Conservation (phyloP, 1,140 invertebrate genomes). For the Delia radicum region DNA sequence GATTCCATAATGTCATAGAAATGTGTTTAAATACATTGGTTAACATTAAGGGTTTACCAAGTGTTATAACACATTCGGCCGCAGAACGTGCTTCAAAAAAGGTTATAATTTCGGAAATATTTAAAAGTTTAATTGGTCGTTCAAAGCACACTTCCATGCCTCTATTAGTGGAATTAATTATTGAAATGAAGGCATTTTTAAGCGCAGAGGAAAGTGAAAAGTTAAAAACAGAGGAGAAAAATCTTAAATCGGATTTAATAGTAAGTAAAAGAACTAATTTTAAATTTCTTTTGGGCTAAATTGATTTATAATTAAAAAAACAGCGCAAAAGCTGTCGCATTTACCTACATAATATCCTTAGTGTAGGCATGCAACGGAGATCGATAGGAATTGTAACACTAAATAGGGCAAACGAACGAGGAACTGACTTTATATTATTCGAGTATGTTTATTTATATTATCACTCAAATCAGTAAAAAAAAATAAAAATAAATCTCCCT, state of each 20-base stretch:
- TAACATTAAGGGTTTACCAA: slow-evolving; percentile 43
- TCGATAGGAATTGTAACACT: no score
- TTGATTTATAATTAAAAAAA: no score
- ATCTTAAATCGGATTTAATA: slow-evolving; percentile 33
- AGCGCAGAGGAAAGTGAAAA: slow-evolving; percentile 25
- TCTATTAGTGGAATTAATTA: slow-evolving; percentile 43
- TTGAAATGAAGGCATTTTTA: slow-evolving; percentile 36
- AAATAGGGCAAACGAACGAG: no score
- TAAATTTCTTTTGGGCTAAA: no score
- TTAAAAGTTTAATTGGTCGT: slow-evolving; percentile 40
- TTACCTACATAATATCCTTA: no score
- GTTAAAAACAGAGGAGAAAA: slow-evolving; percentile 34
- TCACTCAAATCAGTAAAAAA: no score
- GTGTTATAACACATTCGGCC: slow-evolving; percentile 41
- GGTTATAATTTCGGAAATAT: slow-evolving; percentile 36
- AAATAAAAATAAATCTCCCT: no score
- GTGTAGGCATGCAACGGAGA: no score
- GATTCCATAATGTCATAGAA: slow-evolving; percentile 37
- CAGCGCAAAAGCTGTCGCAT: no score
- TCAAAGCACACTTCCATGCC: slow-evolving; percentile 45
- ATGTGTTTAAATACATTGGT: slow-evolving; percentile 34
- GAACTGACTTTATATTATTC: no score
- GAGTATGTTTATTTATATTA: no score
- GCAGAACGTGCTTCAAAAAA: slow-evolving; percentile 33
- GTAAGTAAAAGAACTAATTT: no score